A percentile compares a stretch with the other conserved stretches of the same genome.
Evolutionary conservation across 1,140 invertebrate species (phyloP).

Genomic region (Kradibia gibbosae): DNA sequence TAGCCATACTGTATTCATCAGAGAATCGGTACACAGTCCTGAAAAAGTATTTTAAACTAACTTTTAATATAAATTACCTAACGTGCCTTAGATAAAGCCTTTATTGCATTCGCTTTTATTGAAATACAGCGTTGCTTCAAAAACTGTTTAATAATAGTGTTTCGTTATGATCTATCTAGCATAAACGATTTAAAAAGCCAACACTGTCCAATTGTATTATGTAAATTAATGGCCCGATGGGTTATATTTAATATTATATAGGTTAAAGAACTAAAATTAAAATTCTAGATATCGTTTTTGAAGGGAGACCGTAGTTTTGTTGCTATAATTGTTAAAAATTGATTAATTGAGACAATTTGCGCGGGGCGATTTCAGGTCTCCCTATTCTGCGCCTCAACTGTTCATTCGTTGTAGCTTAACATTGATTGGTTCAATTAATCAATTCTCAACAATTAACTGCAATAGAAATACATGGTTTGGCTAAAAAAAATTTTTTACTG

Average conservation of each 20-base stretch:
- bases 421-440: slow-evolving; percentile 14
- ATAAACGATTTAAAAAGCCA: too few relatives aligned
- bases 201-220: too few relatives aligned
- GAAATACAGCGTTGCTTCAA: too few relatives aligned
- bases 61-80: too few relatives aligned
- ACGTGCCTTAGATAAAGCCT: too few relatives aligned
- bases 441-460: not conserved
- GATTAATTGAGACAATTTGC: slow-evolving; percentile 15
- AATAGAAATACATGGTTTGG: not conserved
- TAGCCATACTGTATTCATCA: not conserved
- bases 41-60: too few relatives aligned
- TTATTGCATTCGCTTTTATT: too few relatives aligned
- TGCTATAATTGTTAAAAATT: slow-evolving; percentile 5
- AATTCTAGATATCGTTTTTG: not conserved
- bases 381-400: not conserved
- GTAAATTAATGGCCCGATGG: too few relatives aligned
- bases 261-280: not conserved
- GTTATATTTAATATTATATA: not conserved
- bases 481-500: not conserved
- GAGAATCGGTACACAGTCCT: too few relatives aligned
- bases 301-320: not conserved
- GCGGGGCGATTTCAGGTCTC: not conserved
- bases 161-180: too few relatives aligned
- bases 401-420: not conserved
- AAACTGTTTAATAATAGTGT: too few relatives aligned